Percentiles rank a stretch among this genome's conserved stretches.
These are phyloP conservation scores for Ashinkailepas kermadecensis DNA, from an alignment of 2,888 invertebrate species.

Conservation along the genomic window DNA sequence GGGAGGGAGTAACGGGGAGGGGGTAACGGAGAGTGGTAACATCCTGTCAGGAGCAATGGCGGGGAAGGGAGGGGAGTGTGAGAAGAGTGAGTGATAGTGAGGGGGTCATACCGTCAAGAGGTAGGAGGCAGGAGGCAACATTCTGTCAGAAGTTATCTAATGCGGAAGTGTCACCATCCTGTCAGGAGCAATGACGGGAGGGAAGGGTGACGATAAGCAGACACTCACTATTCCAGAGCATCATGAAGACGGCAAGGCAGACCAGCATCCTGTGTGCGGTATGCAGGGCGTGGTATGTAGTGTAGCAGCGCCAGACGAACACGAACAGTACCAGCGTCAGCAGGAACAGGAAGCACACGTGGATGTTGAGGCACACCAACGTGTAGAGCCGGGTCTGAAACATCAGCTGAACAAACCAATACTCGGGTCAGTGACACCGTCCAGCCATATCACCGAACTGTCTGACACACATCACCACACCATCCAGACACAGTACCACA, in stretches of 20 bases:
- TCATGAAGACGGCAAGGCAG: background rate
- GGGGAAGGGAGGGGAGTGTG: background rate
- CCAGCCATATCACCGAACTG: too few relatives aligned
- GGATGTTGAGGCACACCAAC: conserved; percentile 4
- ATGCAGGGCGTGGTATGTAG: background rate
- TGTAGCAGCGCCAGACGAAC: background rate
- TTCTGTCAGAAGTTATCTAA: too few relatives aligned
- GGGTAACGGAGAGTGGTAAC: too few relatives aligned
- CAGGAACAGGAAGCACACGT: background rate
- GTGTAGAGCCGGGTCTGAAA: conserved; percentile 3
- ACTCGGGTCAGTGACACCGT: too few relatives aligned
- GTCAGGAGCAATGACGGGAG: background rate
- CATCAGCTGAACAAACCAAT: background rate
- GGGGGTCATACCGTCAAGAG: too few relatives aligned
- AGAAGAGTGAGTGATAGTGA: too few relatives aligned
- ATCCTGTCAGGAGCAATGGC: background rate
- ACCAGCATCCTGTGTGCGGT: background rate
- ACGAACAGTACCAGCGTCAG: background rate
- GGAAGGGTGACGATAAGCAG: background rate
- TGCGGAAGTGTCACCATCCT: too few relatives aligned
- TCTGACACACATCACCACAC: too few relatives aligned
- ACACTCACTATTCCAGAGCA: background rate
- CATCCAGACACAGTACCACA: too few relatives aligned
- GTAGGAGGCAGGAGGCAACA: too few relatives aligned
- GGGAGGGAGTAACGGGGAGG: too few relatives aligned